Evolutionary conservation across 1,140 invertebrate species (phyloP), one percentile per base, ranked within the genome.

Genomic region (Lineus longissimus): DNA sequence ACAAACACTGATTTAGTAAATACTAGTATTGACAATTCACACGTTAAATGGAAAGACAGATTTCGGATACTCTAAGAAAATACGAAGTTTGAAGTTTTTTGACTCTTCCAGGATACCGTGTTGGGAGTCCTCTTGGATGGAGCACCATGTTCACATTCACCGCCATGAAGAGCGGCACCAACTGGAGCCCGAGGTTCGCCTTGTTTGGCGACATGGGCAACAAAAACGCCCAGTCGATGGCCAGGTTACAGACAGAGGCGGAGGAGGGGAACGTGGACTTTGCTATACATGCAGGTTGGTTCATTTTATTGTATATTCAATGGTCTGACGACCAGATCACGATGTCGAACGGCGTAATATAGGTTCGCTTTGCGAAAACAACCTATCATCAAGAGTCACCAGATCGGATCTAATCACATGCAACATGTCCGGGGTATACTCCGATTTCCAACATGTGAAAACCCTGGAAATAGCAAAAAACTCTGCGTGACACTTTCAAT

Each of bases 131-230:
- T 2, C 74, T 84, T 7, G 91, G 91, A 9, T 95, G 91, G 91
- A 94, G 91, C 0, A 83, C 87, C 58, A 43, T 86, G 61, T 95
- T 90, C 80, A 88, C 81, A 70, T 92, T 95, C 78, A 86, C 82
- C 62, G 91, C 91, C 0, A 70, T 79, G 36, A 81, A 85, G 17
- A 87, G 86, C 0, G 85, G 85, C 7, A 76, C 86, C 54, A 69
- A 85, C 25, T 95, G 92, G 92, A 83, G 86, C 51, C 90, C 92
- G 0, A 81, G 86, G 7, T 81, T 96, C 43, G 92, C 91, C 19
- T 87, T 97, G 63, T 96, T 89, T 76, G 95, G 94, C 0, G 94
- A 96, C 80, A 89, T 96, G 88, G 94, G 94, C 1, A 93, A 90
- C 81, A 88, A 87, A 68, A 95, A 96, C 84, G 91, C 91, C 23